Conservation (phyloP, 53 echinoderm and acorn worm genomes). For the Paelopatides confundens region DNA sequence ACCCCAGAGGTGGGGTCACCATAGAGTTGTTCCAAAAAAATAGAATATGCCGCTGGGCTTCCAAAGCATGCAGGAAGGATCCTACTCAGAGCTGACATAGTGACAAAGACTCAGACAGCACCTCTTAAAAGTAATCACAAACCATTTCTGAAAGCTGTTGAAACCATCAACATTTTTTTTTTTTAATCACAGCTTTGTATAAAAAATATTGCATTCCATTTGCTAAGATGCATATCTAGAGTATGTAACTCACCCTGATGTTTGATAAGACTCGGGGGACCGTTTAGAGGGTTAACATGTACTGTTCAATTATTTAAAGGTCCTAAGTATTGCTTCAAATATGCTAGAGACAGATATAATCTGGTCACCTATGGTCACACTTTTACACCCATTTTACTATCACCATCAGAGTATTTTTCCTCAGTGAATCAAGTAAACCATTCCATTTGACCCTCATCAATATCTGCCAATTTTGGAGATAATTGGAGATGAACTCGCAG, state of each 20-base stretch:
- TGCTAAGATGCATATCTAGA: not conserved
- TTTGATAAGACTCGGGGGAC: not conserved
- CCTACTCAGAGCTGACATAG: not conserved
- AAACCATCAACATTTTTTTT: not conserved
- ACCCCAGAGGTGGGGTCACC: conserved; percentile 3
- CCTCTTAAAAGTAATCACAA: too few relatives aligned
- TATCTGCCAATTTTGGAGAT: too few relatives aligned
- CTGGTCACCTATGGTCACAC: too few relatives aligned
- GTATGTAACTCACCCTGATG: not conserved
- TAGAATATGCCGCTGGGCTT: not conserved
- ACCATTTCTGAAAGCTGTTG: not conserved
- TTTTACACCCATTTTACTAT: too few relatives aligned
- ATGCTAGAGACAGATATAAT: too few relatives aligned
- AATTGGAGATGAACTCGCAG: too few relatives aligned
- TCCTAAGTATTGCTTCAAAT: too few relatives aligned
- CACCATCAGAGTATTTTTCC: too few relatives aligned
- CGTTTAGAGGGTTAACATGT: not conserved
- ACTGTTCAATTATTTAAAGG: too few relatives aligned
- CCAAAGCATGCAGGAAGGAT: not conserved
- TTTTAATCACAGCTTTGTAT: not conserved
- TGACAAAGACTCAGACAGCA: too few relatives aligned
- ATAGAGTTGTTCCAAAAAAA: not conserved
- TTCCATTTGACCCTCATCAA: too few relatives aligned
- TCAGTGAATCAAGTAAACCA: too few relatives aligned
- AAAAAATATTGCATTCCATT: not conserved